Percentiles rank a stretch among this genome's conserved stretches.
phyloP scores from a whole-genome alignment of 2,113 vertebrate species.

The Brachyistius frenatus region DNA sequence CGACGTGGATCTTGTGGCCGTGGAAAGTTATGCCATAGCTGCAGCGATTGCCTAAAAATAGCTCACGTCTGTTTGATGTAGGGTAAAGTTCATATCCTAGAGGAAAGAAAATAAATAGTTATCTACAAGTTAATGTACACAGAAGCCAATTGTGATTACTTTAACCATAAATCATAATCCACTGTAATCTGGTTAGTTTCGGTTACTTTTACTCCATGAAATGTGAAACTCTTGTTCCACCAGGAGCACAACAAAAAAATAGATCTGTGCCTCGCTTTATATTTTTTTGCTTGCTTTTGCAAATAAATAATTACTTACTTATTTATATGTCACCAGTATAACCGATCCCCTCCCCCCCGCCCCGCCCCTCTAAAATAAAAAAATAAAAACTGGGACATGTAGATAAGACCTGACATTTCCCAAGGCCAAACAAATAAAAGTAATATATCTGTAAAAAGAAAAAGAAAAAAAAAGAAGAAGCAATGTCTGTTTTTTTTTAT shows the following conservation, averaged over 20 bases:
- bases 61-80: slow-evolving; percentile 40
- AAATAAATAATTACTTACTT: slow-evolving; percentile 40
- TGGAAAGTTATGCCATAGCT: slow-evolving; percentile 26
- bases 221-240: neutral
- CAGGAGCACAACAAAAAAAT: no score
- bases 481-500: neutral
- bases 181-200: neutral
- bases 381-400: slow-evolving; percentile 10
- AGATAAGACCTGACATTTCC: slow-evolving; percentile 57
- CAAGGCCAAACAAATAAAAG: slow-evolving; percentile 29
- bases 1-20: slow-evolving; percentile 19
- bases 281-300: neutral
- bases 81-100: slow-evolving; percentile 43
- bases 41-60: slow-evolving; percentile 49
- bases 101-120: neutral
- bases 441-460: slow-evolving; percentile 21
- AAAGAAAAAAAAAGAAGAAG: slow-evolving; percentile 38
- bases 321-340: slow-evolving; percentile 53
- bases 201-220: neutral
- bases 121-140: neutral
- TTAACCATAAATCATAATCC: neutral
- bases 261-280: neutral
- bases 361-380: neutral
- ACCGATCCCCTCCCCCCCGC: slow-evolving; percentile 2
- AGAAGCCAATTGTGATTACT: neutral